Conservation (phyloP, 2,113 vertebrate species). For the Siniperca knerii region DNA sequence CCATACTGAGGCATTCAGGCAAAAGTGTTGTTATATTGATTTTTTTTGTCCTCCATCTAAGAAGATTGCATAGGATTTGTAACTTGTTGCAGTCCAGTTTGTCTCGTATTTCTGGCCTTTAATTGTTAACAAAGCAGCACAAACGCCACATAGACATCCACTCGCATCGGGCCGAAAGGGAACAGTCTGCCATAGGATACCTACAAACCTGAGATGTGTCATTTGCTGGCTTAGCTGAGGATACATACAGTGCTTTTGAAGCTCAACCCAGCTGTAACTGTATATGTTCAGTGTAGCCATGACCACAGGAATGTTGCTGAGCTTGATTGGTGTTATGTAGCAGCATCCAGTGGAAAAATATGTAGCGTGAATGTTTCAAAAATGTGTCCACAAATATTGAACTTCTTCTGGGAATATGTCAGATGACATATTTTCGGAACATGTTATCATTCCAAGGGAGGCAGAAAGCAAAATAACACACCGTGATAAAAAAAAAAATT, state of each 20-base stretch:
- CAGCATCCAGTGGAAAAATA: slow-evolving; percentile 66
- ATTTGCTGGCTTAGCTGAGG: slow-evolving; percentile 60
- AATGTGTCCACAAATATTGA: slow-evolving; percentile 67
- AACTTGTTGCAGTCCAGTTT: slow-evolving; percentile 15
- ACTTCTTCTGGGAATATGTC: slow-evolving; percentile 47
- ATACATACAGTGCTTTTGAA: slow-evolving; percentile 61
- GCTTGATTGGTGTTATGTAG: slow-evolving; percentile 59
- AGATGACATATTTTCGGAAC: slow-evolving; percentile 33
- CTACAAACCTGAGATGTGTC: slow-evolving; percentile 56
- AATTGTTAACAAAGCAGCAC: slow-evolving; percentile 24
- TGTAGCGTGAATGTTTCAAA: slow-evolving; percentile 57
- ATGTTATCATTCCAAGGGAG: slow-evolving; percentile 25
- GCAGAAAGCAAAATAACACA: slow-evolving; percentile 21
- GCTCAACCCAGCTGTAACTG: slow-evolving; percentile 59
- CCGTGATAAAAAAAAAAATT: background rate
- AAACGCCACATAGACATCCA: slow-evolving; percentile 21
- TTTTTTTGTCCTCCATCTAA: background rate
- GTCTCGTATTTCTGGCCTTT: slow-evolving; percentile 8
- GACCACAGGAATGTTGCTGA: slow-evolving; percentile 67
- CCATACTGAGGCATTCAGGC: background rate
- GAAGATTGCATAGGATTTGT: background rate
- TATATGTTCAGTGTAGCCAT: slow-evolving; percentile 59
- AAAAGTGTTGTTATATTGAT: background rate
- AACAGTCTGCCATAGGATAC: slow-evolving; percentile 54
- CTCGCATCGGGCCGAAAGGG: slow-evolving; percentile 8